A percentile compares a stretch with the other conserved stretches of the same genome.
Evolutionary conservation across 2,888 invertebrate species (phyloP).

Genomic region (Orchesellides sinensis): DNA sequence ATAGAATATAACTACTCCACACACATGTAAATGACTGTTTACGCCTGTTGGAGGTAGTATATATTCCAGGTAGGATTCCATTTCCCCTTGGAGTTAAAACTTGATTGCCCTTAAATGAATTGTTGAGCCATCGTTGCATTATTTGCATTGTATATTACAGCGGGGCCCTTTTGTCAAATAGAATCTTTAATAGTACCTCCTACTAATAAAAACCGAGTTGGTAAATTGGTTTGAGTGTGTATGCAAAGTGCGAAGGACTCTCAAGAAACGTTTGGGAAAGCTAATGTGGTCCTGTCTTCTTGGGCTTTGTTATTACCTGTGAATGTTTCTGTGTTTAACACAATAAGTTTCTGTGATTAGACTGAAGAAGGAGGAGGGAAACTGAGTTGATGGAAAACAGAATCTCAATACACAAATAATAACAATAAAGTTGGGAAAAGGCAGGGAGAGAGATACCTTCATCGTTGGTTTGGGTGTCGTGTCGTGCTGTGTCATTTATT

Average conservation of each 20-base stretch:
- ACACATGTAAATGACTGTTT: conserved; percentile 57
- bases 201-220: conserved; percentile 4
- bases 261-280: conserved; percentile 39
- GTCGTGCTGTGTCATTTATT: not conserved
- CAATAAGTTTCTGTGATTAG: not conserved
- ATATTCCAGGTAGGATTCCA: conserved; percentile 12
- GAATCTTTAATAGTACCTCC: not conserved
- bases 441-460: not conserved
- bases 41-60: conserved; percentile 39
- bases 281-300: conserved; percentile 9
- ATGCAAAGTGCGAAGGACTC: conserved; percentile 45
- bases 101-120: conserved; percentile 14
- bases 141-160: not conserved
- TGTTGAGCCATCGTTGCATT: too few relatives aligned
- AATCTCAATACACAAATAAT: not conserved
- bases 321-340: not conserved
- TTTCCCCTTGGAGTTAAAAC: not conserved
- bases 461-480: conserved; percentile 2
- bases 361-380: conserved; percentile 17
- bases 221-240: conserved; percentile 29
- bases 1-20: conserved; percentile 45
- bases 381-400: not conserved
- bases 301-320: too few relatives aligned
- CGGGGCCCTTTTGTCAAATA: conserved; percentile 5
- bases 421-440: not conserved